Conservation (phyloP, 1,140 invertebrate species). For the Sarcophaga peregrina region DNA sequence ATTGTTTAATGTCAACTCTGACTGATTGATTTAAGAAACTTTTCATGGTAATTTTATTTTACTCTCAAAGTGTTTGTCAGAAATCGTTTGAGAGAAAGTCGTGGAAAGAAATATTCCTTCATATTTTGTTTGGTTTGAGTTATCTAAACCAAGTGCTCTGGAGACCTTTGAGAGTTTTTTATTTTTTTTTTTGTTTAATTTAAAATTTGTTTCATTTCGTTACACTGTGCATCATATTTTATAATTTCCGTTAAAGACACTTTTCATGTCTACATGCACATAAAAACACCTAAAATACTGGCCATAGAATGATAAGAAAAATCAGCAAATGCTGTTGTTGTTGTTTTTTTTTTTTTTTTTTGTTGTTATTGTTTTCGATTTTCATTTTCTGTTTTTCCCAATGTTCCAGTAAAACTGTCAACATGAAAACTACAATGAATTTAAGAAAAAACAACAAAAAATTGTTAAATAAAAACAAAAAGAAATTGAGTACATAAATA, state of each 20-base stretch:
- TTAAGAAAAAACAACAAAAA: background rate
- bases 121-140: no score
- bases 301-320: conserved; percentile 15
- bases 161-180: no score
- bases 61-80: no score
- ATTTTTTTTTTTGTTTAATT: no score
- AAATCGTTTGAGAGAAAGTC: no score
- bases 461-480: no score
- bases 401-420: background rate
- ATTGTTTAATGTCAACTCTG: no score
- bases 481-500: background rate
- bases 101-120: no score
- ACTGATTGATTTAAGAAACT: no score
- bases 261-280: conserved; percentile 10
- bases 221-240: conserved; percentile 7
- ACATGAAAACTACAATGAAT: conserved; percentile 25
- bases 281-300: conserved; percentile 27
- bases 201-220: background rate
- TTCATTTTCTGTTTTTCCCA: background rate
- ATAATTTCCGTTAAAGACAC: conserved; percentile 22
- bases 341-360: no score
- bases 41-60: no score
- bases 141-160: no score
- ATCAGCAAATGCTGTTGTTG: conserved; percentile 16
- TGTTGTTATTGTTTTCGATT: background rate